Evolutionary conservation across 1,140 invertebrate genomes (phyloP), one percentile per base, ranked within the genome.

Genomic region (Hypothenemus hampei): DNA sequence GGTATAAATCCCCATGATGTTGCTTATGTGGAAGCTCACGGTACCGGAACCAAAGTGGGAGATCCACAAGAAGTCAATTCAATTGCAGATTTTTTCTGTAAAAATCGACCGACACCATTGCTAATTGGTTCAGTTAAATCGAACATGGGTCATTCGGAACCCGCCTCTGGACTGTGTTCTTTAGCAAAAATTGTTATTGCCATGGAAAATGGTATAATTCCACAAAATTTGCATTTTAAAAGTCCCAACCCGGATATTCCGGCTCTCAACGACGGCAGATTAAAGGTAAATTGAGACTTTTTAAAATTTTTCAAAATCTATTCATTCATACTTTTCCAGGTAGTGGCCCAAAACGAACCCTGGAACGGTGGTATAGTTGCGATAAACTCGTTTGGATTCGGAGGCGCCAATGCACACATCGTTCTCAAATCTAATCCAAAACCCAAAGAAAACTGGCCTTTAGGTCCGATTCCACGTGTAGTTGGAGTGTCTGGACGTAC

Each of bases 81-180:
- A 0, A 93, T 98, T 51, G 86, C 86, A 0, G 86, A 93, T 44
- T 78, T 96, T 18, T 97, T 98, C 73, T 97, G 93, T 72, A 86
- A 86, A 68, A 84, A 85, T 51, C 80, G 95, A 6, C 77, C 80
- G 8, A 73, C 72, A 0, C 91, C 94, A 2, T 74, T 98, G 15
- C 69, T 96, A 2, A 85, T 99, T 65, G 96, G 96, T 2, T 97
- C 94, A 0, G 88, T 97, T 0, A 99, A 99, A 70, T 94, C 91
- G 1, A 99, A 98, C 72, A 96, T 98, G 91, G 96, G 96, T 0
- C 96, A 99, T 66, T 85, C 93, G 3, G 95, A 98, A 72, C 87
- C 93, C 3, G 91, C 93, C 0, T 97, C 93, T 59, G 91, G 91
- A 26, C 69, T 96, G 0, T 92, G 91, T 67, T 88, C 91, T 0